Evolutionary conservation across 2,797 vertebrate species (phyloP), one percentile per base, ranked within the genome.

Genomic region (Ibycter americanus): DNA sequence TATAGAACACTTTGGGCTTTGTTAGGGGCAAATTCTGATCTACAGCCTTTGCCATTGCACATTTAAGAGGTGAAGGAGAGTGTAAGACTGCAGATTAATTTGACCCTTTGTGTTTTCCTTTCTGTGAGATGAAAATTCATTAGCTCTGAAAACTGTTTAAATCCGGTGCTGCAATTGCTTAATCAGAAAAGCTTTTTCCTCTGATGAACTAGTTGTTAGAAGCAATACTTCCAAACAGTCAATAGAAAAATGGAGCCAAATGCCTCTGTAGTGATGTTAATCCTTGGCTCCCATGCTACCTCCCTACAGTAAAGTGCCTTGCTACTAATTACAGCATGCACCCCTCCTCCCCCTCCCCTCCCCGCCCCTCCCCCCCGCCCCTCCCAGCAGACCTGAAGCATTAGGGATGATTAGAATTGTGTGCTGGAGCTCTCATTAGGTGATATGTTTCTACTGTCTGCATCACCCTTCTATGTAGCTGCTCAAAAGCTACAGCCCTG

Each of bases 181-280:
- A 91, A 91, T 93, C 91, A 96, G 70, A 87, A 94, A 95, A 93
- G 66, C 58, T 87, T 83, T 94, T 96, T 70, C 62, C 72, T 82
- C 77, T 94, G 91, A 91, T 95, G 72, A 93, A 84, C 73, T 86
- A 65, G 65, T 74, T 88, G 72, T 83, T 88, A 88, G 77, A 90
- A 90, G 77, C 29, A 96, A 36, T 88, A 56, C 18, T 91, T 95
- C 49, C 61, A 90, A 79, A 73, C 4, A 82, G 66, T 82, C 85
- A 89, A 84, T 82, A 87, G 61, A 72, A 95, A 96, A 95, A 66
- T 20, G n/a, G 44, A 95, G 90, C 89, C 87, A 94, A 90, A 86
- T 80, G 46, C 79, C 77, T 84, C 66, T 56, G 34, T 31, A 90
- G 83, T 54, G 27, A 77, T 82, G 72, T 76, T 89, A 96, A 87